Conservation (phyloP, 1,140 invertebrate species). For the Drosophila micromelanica region DNA sequence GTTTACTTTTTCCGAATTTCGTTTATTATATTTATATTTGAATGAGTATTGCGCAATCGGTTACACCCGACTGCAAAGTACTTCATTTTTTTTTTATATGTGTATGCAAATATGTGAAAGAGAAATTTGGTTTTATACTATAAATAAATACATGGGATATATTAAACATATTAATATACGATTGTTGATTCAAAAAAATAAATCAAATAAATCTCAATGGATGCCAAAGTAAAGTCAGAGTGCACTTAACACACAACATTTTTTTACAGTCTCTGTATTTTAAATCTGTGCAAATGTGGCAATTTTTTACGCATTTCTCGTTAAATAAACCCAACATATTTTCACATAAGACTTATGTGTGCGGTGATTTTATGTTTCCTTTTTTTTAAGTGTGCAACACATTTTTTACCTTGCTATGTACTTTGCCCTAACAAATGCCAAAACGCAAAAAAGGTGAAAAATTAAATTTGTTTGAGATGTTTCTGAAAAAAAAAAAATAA, state of each 20-base stretch:
- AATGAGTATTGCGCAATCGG: no score
- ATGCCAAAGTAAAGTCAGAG: conserved; percentile 6
- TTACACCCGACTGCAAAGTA: no score
- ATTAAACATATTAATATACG: neutral
- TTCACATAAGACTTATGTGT: conserved; percentile 25
- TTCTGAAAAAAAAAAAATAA: neutral
- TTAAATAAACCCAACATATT: conserved; percentile 38
- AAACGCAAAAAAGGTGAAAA: conserved; percentile 4
- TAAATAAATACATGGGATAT: conserved; percentile 1
- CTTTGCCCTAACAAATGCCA: conserved; percentile 15
- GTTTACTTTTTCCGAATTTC: no score
- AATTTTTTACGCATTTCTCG: conserved; percentile 27
- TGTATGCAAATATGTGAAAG: no score
- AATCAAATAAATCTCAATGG: neutral
- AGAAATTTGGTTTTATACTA: neutral
- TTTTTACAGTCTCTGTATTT: conserved; percentile 24
- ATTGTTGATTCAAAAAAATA: neutral
- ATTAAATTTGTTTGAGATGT: conserved; percentile 24
- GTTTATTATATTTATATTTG: no score
- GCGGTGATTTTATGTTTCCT: conserved; percentile 29
- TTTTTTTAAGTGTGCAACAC: conserved; percentile 33
- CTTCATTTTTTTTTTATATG: no score
- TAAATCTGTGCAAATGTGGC: conserved; percentile 9
- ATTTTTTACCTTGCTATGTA: conserved; percentile 2
- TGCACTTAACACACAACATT: conserved; percentile 1